phyloP scores from a whole-genome alignment of 1,140 invertebrate genomes.

The Anthonomus grandis region DNA sequence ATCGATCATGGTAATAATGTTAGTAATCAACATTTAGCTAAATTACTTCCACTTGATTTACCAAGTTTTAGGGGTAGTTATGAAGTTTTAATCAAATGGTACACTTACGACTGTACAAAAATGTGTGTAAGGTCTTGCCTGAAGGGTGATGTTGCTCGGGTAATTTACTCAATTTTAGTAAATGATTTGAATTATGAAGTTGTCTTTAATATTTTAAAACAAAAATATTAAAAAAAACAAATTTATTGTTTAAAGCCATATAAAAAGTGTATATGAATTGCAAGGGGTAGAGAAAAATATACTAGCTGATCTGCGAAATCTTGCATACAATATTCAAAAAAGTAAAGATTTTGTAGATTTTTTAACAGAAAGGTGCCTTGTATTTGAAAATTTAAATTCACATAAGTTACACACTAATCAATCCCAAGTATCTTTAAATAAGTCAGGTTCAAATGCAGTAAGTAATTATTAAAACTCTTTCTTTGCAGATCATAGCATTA shows the following conservation, averaged over 20 bases:
- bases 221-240: conserved; percentile 36
- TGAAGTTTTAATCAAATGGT: not conserved
- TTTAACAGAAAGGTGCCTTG: not conserved
- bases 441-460: not conserved
- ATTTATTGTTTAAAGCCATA: conserved; percentile 26
- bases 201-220: conserved; percentile 31
- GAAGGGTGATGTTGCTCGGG: too few relatives aligned
- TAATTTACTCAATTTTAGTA: too few relatives aligned
- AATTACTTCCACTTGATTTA: too few relatives aligned
- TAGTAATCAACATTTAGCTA: too few relatives aligned
- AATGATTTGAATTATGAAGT: conserved; percentile 31
- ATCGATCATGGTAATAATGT: too few relatives aligned
- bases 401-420: not conserved
- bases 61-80: too few relatives aligned
- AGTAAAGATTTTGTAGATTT: too few relatives aligned
- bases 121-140: conserved; percentile 31
- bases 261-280: conserved; percentile 24
- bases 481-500: too few relatives aligned
- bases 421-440: not conserved
- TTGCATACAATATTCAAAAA: conserved; percentile 27
- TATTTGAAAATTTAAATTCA: too few relatives aligned
- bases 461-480: not conserved
- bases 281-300: conserved; percentile 18
- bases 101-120: conserved; percentile 6
- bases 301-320: conserved; percentile 9